Base-by-base conservation (phyloP, 2,797 vertebrate genomes). In the Molossus molossus region DNA sequence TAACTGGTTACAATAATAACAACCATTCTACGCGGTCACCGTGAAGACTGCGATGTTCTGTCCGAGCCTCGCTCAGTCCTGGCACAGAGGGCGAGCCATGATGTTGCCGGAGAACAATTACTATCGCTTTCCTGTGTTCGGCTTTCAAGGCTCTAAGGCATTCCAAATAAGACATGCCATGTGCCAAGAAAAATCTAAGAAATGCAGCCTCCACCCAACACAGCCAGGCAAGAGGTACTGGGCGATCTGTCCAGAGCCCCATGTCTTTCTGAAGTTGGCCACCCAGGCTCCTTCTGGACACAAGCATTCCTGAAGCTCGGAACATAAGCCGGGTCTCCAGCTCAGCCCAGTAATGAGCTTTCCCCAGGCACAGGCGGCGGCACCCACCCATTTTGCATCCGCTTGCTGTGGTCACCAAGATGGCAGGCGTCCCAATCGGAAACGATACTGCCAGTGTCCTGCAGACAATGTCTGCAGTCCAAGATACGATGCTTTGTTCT, bases 211-310 rank as follows among this genome's bases (percentile, higher is more conserved):
- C 55, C 50, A 33, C 65, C 13, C 11, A 3, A 14, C 20, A 33
- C 0, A 9, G 48, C 50, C 53, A n/a, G 67, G 58, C 8, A 33
- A 64, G 73, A 77, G 81, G 15, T 0, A 6, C 25, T 21, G 25
- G 10, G 6, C 7, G 18, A 0, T 3, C 0, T 0, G 1, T 21
- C 37, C 25, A 33, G 9, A 21, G 57, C 20, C 11, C 65, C 27
- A 12, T 0, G 33, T 25, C 55, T 60, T 82, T 33, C 60, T 33
- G 5, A 27, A 81, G n/a, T 45, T 7, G 72, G 45, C 37, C 72
- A 20, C 55, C 27, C 1, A 1, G 64, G 62, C 58, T 83, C 50
- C 1, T 2, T 7, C 0, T 13, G 21, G 67, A 77, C 82, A 29
- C 29, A 45, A 1, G 33, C 76, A 65, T 87, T 55, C 65, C 62